Conservation (phyloP, 2,113 vertebrate genomes). For the Megatriorchis doriae region DNA sequence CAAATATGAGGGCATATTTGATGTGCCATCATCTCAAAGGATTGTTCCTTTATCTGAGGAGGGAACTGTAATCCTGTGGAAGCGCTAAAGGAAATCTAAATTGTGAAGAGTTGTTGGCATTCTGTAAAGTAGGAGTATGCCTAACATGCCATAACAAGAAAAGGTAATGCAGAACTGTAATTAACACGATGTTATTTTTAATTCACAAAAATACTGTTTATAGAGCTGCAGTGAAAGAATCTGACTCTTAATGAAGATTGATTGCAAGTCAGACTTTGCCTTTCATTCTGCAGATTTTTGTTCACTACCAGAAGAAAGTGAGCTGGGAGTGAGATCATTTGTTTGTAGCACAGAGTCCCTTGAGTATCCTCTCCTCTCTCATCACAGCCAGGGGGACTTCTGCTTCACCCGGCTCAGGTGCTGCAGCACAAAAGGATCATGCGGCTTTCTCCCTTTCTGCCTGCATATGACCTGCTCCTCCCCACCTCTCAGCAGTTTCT, state of each 20-base stretch:
- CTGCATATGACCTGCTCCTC: not conserved
- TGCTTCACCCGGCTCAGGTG: not conserved
- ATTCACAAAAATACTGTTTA: conserved; percentile 62
- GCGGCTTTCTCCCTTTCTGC: not conserved
- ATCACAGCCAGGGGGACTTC: not conserved
- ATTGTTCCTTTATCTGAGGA: conserved; percentile 3
- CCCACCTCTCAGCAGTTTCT: not conserved
- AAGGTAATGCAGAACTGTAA: conserved; percentile 62
- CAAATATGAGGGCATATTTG: conserved; percentile 11
- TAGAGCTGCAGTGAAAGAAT: conserved; percentile 31
- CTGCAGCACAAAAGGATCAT: not conserved
- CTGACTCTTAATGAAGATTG: conserved; percentile 55
- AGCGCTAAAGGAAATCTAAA: not conserved
- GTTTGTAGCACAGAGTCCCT: not conserved
- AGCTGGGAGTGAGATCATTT: conserved; percentile 1
- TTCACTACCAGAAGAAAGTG: not conserved
- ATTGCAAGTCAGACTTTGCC: conserved; percentile 35
- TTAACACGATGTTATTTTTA: conserved; percentile 59
- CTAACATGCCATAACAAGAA: conserved; percentile 63
- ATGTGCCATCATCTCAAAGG: conserved; percentile 34
- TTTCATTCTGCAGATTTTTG: conserved; percentile 14
- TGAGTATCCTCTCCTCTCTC: not conserved
- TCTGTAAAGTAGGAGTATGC: conserved; percentile 42
- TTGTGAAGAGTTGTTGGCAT: conserved; percentile 59
- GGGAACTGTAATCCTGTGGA: conserved; percentile 13